phyloP scores from a whole-genome alignment of 92 coral and sea anemone species.

The Epizoanthus stellaris region DNA sequence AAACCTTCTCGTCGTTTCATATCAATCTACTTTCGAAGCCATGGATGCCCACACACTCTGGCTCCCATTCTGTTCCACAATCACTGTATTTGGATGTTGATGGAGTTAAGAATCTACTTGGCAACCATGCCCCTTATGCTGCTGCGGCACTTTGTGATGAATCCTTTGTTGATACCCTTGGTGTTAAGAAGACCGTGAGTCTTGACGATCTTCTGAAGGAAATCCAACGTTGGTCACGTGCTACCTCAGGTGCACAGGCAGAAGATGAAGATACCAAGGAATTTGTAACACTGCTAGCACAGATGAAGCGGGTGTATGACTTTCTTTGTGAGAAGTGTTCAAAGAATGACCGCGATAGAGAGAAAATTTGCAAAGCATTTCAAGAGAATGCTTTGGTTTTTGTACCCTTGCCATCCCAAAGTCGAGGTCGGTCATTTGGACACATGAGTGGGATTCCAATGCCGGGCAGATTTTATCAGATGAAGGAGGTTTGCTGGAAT shows the following conservation, averaged over 20 bases:
- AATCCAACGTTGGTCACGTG: conserved; percentile 68
- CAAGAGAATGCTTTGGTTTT: conserved; percentile 70
- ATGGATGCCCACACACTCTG: conserved; percentile 66
- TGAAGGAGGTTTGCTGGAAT: conserved; percentile 86
- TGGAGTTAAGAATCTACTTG: conserved; percentile 57
- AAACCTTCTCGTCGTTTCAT: conserved; percentile 72
- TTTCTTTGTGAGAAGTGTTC: conserved; percentile 49
- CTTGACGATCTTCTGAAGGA: conserved; percentile 68
- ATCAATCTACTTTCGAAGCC: conserved; percentile 61
- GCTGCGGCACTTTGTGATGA: conserved; percentile 50
- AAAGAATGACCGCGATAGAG: conserved; percentile 23
- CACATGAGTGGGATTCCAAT: neutral
- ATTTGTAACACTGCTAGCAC: conserved; percentile 69
- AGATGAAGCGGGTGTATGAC: conserved; percentile 75
- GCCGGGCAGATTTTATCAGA: conserved; percentile 56
- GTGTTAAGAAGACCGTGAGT: conserved; percentile 48
- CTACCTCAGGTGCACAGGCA: conserved; percentile 18
- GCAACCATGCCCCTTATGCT: conserved; percentile 62
- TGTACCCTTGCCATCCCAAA: conserved; percentile 55
- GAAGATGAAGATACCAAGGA: conserved; percentile 27
- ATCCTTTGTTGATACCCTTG: conserved; percentile 62
- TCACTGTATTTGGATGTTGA: conserved; percentile 52
- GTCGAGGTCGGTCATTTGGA: neutral
- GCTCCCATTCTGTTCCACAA: conserved; percentile 38
- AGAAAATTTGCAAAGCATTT: conserved; percentile 59